phyloP scores from a whole-genome alignment of 2,888 invertebrate species.

The Amphipoea lucens region DNA sequence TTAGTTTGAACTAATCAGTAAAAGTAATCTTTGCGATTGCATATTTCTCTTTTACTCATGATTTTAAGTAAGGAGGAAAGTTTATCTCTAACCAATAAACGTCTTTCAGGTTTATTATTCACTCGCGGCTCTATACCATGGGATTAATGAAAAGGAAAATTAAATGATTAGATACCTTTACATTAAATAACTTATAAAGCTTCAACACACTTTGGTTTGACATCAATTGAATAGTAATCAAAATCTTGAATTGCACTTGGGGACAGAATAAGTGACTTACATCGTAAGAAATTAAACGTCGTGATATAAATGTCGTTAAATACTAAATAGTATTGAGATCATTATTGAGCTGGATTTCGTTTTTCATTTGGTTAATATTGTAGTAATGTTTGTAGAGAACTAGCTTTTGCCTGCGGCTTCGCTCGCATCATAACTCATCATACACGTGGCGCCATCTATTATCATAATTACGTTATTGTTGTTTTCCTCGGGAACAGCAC shows the following conservation, averaged over 20 bases:
- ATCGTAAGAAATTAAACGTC: not conserved
- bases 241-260: not conserved
- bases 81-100: not conserved
- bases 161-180: not conserved
- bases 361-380: not conserved
- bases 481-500: too few relatives aligned
- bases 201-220: not conserved
- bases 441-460: too few relatives aligned
- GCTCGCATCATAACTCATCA: too few relatives aligned
- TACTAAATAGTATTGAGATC: not conserved
- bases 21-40: not conserved
- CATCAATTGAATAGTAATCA: not conserved
- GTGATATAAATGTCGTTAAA: not conserved
- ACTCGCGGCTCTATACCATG: not conserved
- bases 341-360: not conserved
- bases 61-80: not conserved
- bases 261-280: not conserved
- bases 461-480: too few relatives aligned
- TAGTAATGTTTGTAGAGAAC: not conserved
- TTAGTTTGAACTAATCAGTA: not conserved
- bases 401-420: too few relatives aligned
- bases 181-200: not conserved
- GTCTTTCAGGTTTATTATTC: slow-evolving; percentile 1
- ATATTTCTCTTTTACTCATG: not conserved
- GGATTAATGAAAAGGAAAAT: not conserved